Percentiles rank a stretch among this genome's conserved stretches.
Evolutionary conservation across 1,140 invertebrate genomes (phyloP).

Genomic region (Philaenus spumarius): DNA sequence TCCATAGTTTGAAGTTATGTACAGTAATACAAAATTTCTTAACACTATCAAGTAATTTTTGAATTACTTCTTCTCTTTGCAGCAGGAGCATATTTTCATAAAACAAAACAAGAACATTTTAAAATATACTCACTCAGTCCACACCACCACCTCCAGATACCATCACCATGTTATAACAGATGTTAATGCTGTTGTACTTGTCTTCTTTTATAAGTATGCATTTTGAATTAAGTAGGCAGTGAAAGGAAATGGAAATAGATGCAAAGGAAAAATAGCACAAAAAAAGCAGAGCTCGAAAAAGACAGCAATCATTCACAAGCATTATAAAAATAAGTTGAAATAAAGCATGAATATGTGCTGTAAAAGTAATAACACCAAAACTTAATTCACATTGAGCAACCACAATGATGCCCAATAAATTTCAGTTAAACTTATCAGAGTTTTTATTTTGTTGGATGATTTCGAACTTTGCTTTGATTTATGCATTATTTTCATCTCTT

Average conservation of each 20-base stretch:
- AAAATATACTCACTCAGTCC: no score
- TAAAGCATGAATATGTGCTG: slow-evolving; percentile 1
- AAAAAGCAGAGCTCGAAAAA: slow-evolving; percentile 31
- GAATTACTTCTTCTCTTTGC: no score
- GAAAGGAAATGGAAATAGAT: neutral
- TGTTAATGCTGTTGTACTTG: no score
- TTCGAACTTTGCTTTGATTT: slow-evolving; percentile 28
- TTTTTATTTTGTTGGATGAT: slow-evolving; percentile 2
- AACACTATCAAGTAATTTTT: no score
- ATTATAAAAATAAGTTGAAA: slow-evolving; percentile 20
- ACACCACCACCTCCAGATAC: no score
- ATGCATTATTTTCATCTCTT: no score
- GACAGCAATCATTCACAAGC: slow-evolving; percentile 23
- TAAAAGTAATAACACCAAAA: neutral
- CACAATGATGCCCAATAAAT: slow-evolving; percentile 39
- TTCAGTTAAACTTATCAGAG: slow-evolving; percentile 19
- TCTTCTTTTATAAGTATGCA: no score
- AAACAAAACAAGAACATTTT: no score
- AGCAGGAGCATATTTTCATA: no score
- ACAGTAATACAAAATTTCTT: no score
- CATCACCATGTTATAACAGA: no score
- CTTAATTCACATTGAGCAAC: slow-evolving; percentile 21
- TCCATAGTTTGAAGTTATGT: no score
- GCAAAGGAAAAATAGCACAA: slow-evolving; percentile 18
- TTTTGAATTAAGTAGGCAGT: neutral